Evolutionary conservation across 1,140 invertebrate species (phyloP), one percentile per base, ranked within the genome.

Genomic region (Anoplolepis gracilipes): DNA sequence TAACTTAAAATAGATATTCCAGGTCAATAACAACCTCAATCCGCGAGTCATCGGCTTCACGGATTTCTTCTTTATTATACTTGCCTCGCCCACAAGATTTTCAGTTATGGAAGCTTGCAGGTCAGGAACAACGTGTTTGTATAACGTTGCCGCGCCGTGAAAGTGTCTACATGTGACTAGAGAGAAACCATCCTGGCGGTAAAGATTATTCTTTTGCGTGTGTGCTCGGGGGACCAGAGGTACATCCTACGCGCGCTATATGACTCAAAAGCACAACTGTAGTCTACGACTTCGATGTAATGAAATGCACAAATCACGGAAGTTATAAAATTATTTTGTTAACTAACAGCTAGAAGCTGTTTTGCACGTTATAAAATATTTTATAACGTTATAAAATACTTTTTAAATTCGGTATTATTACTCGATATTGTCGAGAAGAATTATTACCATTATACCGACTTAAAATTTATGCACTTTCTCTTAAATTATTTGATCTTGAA

Each of bases 21-120:
- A 72, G 67, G 65, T 86, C 85, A 77, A 84, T 77, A 88, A 78
- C 72, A 57, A 87, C 33, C n/a, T 39, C 10, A 46, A 11, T 53
- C 7, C 5, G 39, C 78, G 67, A 82, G 78, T 82, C 30, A 65
- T 57, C 33, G 53, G 42, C 53, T 77, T 59, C 53, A 55, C 25
- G 42, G 65, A 84, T 89, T 85, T 89, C 86, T 90, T 78, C 69
- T 85, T 70, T n/a, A 53, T 84, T 81, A 42, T 76, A 42, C 78
- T 49, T 10, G 25, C 64, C 25, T 87, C 90, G 85, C 89, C 90
- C 79, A 91, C 90, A 55, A 61, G 33, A 16, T 39, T 76, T 16
- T 73, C 89, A 1, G 46, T 91, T 82, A 90, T 87, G 85, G 87
- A 86, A 89, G 82, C 76, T 86, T 82, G 87, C 62, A 59, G 57